Evolutionary conservation across 2,113 vertebrate species (phyloP).

Genomic region (Odobenus rosmarus): DNA sequence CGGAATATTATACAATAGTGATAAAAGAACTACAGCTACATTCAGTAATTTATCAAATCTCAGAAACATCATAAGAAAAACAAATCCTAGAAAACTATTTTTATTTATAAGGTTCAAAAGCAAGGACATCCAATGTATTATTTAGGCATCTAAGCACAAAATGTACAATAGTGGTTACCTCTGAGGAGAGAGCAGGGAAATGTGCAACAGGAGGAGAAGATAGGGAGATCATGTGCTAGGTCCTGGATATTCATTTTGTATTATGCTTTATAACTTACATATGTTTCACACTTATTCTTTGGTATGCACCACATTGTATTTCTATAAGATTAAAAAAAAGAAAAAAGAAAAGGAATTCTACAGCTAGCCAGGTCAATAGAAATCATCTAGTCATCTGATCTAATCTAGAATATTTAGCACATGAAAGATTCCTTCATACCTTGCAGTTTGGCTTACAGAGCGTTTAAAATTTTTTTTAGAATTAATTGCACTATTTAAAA

Average conservation of each 20-base stretch:
- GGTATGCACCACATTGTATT: background rate
- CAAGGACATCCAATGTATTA: constrained; percentile 11
- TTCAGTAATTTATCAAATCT: constrained; percentile 33
- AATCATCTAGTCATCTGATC: background rate
- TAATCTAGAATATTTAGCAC: background rate
- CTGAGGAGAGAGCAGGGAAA: background rate
- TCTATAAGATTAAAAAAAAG: background rate
- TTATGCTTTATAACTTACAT: background rate
- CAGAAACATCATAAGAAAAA: background rate
- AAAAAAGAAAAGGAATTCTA: background rate
- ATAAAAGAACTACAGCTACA: background rate
- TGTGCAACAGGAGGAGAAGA: background rate
- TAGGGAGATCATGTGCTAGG: background rate
- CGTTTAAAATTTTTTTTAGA: background rate
- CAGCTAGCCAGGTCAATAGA: background rate
- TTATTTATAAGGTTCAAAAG: constrained; percentile 5
- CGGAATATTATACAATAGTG: background rate
- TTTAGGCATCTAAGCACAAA: background rate
- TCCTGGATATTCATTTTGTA: background rate
- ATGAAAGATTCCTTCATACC: background rate
- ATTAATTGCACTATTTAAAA: constrained; percentile 19
- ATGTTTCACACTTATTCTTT: constrained; percentile 8
- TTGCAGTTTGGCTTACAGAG: background rate
- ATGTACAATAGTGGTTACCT: background rate
- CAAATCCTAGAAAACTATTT: background rate